A percentile compares a stretch with the other conserved stretches of the same genome.
These are phyloP conservation scores for Diploptera punctata DNA, from an alignment of 2,888 invertebrate species.

Conservation along the genomic window DNA sequence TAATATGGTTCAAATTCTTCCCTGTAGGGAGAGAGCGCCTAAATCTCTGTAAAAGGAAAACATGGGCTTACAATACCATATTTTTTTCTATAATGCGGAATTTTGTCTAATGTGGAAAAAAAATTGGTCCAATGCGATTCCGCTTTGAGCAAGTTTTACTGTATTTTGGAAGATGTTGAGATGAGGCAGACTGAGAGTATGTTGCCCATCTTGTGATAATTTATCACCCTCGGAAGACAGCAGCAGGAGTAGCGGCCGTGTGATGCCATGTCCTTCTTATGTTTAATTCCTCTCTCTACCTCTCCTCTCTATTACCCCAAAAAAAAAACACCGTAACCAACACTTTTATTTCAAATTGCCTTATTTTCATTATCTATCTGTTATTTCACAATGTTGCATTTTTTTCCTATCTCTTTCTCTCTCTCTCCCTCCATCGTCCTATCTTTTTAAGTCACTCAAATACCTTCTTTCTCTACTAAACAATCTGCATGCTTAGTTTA, in stretches of 20 bases:
- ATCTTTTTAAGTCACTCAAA: neutral
- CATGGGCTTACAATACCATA: too few species aligned
- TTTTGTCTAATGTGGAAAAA: too few species aligned
- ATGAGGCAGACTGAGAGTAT: neutral
- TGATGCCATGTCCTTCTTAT: constrained; percentile 19
- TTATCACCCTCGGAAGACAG: constrained; percentile 19
- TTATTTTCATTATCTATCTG: constrained; percentile 5
- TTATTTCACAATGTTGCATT: too few species aligned
- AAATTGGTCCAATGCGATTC: too few species aligned
- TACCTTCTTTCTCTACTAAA: neutral
- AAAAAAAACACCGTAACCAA: constrained; percentile 12
- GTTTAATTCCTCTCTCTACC: constrained; percentile 16
- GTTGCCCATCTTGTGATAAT: constrained; percentile 9
- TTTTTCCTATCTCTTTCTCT: neutral
- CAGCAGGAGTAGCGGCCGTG: constrained; percentile 13
- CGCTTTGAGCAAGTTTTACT: too few species aligned
- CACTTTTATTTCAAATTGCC: constrained; percentile 12
- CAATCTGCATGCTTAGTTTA: neutral
- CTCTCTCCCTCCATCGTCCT: neutral
- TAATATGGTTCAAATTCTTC: too few species aligned
- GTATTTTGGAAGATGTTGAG: neutral
- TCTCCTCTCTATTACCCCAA: neutral
- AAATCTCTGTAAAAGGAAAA: too few species aligned
- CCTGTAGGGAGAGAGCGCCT: too few species aligned
- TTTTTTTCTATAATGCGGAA: too few species aligned